Evolutionary conservation across 2,113 vertebrate genomes (phyloP).

Genomic region (Pseudorasbora parva): DNA sequence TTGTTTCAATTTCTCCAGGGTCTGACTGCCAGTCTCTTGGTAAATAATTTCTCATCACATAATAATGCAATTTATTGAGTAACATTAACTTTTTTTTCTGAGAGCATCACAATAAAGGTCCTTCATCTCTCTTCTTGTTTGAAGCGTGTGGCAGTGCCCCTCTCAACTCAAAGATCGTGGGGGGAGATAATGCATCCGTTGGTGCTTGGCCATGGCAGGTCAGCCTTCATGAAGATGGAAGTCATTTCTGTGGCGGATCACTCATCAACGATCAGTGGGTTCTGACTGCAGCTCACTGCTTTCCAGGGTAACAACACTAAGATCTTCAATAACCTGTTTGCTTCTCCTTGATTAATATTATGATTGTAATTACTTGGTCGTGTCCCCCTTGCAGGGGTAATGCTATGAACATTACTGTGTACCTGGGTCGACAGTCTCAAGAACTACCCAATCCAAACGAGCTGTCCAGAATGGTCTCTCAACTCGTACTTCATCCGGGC

Average conservation of each 20-base stretch:
- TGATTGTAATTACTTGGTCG: background rate
- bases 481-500: slow-evolving; percentile 55
- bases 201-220: slow-evolving; percentile 82
- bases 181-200: slow-evolving; percentile 54
- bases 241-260: slow-evolving; percentile 76
- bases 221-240: slow-evolving; percentile 42
- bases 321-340: slow-evolving; percentile 33
- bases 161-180: slow-evolving; percentile 73
- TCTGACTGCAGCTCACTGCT: slow-evolving; percentile 75
- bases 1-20: slow-evolving; percentile 28
- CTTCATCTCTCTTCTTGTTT: slow-evolving; percentile 6
- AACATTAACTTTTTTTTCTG: background rate
- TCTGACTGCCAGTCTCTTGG: slow-evolving; percentile 34
- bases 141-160: slow-evolving; percentile 72
- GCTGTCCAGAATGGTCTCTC: background rate
- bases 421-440: slow-evolving; percentile 42
- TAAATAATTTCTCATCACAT: slow-evolving; percentile 6
- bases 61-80: background rate
- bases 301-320: slow-evolving; percentile 64
- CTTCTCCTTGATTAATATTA: background rate
- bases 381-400: background rate
- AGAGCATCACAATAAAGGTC: background rate
- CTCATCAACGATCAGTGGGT: slow-evolving; percentile 76
- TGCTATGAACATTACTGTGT: background rate
- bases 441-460: background rate